phyloP scores from a whole-genome alignment of 1,140 invertebrate genomes.

The Planococcus citri region DNA sequence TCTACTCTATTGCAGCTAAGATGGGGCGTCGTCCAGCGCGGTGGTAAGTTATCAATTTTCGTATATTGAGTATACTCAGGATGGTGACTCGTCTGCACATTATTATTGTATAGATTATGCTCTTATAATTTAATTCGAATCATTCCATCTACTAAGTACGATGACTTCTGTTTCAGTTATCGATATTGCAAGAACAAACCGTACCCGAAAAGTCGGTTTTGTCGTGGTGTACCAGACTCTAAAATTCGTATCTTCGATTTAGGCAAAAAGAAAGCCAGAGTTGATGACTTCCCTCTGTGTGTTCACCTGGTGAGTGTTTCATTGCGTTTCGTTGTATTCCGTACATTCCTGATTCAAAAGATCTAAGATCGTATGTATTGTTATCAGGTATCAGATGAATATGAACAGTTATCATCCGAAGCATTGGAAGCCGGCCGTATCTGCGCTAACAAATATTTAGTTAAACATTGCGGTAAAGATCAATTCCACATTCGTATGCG shows the following conservation, averaged over 20 bases:
- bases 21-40: constrained; percentile 31
- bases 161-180: constrained; percentile 47
- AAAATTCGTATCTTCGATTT: constrained; percentile 99
- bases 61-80: neutral
- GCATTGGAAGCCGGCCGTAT: constrained; percentile 98
- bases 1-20: constrained; percentile 26
- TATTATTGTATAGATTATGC: neutral
- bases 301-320: constrained; percentile 66
- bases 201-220: constrained; percentile 98
- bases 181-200: constrained; percentile 99
- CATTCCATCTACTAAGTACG: neutral
- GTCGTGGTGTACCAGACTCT: constrained; percentile 97
- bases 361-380: neutral
- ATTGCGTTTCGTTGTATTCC: neutral
- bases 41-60: constrained; percentile 27
- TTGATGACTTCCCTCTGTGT: constrained; percentile 96
- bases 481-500: constrained; percentile 97
- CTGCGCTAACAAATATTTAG: constrained; percentile 97
- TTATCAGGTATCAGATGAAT: constrained; percentile 76
- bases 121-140: neutral
- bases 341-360: neutral
- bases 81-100: neutral
- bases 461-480: constrained; percentile 95
- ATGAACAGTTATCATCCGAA: constrained; percentile 97
- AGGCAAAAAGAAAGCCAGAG: constrained; percentile 91